Conservation (phyloP, 2,113 vertebrate species). For the Neogale vison region DNA sequence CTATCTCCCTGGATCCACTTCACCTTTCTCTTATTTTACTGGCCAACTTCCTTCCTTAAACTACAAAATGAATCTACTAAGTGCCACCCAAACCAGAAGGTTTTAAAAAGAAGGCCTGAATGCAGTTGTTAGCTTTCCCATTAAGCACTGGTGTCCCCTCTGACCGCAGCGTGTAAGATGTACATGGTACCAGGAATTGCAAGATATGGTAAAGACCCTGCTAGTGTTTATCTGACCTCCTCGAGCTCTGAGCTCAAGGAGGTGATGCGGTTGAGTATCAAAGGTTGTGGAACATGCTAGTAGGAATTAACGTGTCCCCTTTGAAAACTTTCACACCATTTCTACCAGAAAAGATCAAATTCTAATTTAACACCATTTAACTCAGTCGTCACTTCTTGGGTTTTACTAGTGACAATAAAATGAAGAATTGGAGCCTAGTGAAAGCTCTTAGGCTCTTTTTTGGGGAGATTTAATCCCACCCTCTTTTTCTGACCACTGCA, state of each 20-base stretch:
- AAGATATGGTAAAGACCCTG: not conserved
- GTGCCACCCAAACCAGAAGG: not conserved
- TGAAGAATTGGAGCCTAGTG: not conserved
- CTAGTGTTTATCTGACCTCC: not conserved
- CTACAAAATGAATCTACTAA: not conserved
- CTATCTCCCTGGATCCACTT: not conserved
- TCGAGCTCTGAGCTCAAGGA: not conserved
- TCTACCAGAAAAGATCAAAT: not conserved
- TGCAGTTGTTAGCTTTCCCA: not conserved
- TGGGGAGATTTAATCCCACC: not conserved
- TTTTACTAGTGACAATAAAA: not conserved
- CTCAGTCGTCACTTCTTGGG: not conserved
- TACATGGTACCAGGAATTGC: not conserved
- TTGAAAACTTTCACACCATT: not conserved
- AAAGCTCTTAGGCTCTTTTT: not conserved
- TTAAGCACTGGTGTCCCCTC: rapidly evolving
- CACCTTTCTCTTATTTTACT: not conserved
- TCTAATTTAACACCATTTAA: not conserved
- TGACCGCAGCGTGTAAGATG: not conserved
- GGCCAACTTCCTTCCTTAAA: not conserved
- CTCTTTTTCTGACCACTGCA: not conserved
- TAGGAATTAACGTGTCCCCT: not conserved
- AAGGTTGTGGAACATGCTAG: not conserved
- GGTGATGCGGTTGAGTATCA: not conserved
- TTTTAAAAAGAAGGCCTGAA: not conserved